These are phyloP conservation scores for Penaeus monodon DNA, from an alignment of 2,888 invertebrate genomes.

Conservation along the genomic window DNA sequence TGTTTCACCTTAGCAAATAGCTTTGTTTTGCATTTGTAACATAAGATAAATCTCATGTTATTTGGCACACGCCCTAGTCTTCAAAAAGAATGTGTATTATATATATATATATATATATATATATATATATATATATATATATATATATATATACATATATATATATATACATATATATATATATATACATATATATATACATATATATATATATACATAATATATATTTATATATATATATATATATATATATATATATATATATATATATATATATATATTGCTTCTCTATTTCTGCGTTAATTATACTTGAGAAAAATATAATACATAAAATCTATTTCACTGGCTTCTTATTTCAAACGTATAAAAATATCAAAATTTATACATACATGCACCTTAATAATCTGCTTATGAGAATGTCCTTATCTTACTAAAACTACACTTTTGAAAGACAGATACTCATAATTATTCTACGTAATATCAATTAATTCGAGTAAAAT, in stretches of 20 bases:
- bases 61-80: too few relatives aligned
- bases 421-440: neutral
- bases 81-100: neutral
- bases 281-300: neutral
- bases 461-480: too few relatives aligned
- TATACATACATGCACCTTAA: neutral
- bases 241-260: slow-evolving; percentile 29
- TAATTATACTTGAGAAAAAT: neutral
- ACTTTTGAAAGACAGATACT: neutral
- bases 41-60: too few relatives aligned
- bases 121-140: neutral
- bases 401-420: neutral
- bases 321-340: neutral
- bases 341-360: neutral
- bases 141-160: neutral
- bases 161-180: slow-evolving; percentile 9
- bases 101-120: slow-evolving; percentile 20
- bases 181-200: slow-evolving; percentile 25
- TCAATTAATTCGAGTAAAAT: too few relatives aligned
- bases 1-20: too few relatives aligned
- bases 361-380: too few relatives aligned
- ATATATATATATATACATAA: slow-evolving; percentile 12
- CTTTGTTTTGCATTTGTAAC: too few relatives aligned
- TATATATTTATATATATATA: slow-evolving; percentile 43
- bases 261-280: slow-evolving; percentile 40